Percentiles rank a stretch among this genome's conserved stretches.
phyloP scores from a whole-genome alignment of 2,797 vertebrate species.

The Fistularia commersonii region DNA sequence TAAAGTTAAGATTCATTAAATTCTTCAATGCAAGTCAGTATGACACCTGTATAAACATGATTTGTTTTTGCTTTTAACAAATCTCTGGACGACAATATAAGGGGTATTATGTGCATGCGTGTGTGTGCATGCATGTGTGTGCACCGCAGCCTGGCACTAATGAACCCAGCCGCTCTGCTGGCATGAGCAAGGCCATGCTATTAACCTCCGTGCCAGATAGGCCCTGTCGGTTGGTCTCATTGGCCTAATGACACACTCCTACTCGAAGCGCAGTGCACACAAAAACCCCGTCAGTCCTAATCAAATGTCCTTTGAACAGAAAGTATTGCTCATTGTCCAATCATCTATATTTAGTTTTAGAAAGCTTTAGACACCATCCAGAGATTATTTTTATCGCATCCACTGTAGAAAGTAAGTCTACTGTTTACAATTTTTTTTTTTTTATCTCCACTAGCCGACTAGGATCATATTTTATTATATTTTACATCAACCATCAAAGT shows the following conservation, averaged over 20 bases:
- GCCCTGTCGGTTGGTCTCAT: conserved; percentile 69
- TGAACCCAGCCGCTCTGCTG: conserved; percentile 73
- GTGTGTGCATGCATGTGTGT: conserved; percentile 1
- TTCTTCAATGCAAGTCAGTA: too few species aligned
- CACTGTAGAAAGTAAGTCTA: conserved; percentile 55
- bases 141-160: conserved; percentile 57
- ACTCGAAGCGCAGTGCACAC: conserved; percentile 26
- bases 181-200: conserved; percentile 76
- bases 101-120: background rate
- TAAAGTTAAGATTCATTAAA: too few species aligned
- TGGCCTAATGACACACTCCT: conserved; percentile 63
- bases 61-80: conserved; percentile 1
- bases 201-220: conserved; percentile 77
- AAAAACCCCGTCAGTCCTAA: conserved; percentile 59
- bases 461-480: conserved; percentile 46
- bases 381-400: conserved; percentile 35
- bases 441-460: conserved; percentile 53
- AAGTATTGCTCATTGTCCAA: conserved; percentile 66
- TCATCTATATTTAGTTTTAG: conserved; percentile 61
- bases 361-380: conserved; percentile 42
- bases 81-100: too few species aligned
- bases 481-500: conserved; percentile 41
- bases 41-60: background rate
- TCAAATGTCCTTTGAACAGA: conserved; percentile 67
- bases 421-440: too few species aligned